Base-by-base conservation (phyloP, 2,888 invertebrate species). In the Schrankia costaestrigalis region DNA sequence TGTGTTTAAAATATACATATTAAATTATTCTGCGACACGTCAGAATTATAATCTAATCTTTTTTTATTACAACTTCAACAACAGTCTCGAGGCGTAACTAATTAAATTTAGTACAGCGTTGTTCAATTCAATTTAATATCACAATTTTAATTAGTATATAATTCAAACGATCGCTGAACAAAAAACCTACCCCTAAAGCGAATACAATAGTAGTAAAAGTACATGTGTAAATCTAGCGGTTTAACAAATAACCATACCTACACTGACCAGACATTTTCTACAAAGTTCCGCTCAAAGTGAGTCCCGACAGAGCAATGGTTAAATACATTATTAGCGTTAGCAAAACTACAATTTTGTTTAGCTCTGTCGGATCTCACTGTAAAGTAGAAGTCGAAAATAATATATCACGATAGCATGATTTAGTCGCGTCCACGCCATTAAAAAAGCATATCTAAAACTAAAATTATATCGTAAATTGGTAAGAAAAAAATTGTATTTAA, bases 181-280 rank as follows among this genome's bases (percentile, higher is more conserved):
- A 71, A 70, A 71, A 70, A 65, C 73, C 78, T 82, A 81, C 64
- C 65, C 41, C 76, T 83, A 83, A 80, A 78, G 83, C 82, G 78
- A 78, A 76, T 75, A 56, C 37, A 77, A 56, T 68, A 66, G 66
- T 67, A 73, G 63, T 68, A 48, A 68, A 62, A 68, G 56, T 67
- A 70, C 56, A 54, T 64, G 63, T 77, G 59, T 66, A 76, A 70
- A 78, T 63, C 75, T 80, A 80, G 70, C 69, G 63, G 44, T 56
- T 47, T 46, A 72, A 73, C 65, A 70, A 64, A 65, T 71, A 74
- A 71, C 64, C 72, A 74, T 70, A 73, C 66, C 57, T n/a, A n/a
- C n/a, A n/a, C n/a, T 77, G 79, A 81, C 79, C 79, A 74, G 76
- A 78, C 67, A 66, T 58, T 31, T 65, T 62, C 56, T 46, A 38